Evolutionary conservation across 2,888 invertebrate genomes (phyloP), one percentile per base, ranked within the genome.

Genomic region (Tetragnatha montana): DNA sequence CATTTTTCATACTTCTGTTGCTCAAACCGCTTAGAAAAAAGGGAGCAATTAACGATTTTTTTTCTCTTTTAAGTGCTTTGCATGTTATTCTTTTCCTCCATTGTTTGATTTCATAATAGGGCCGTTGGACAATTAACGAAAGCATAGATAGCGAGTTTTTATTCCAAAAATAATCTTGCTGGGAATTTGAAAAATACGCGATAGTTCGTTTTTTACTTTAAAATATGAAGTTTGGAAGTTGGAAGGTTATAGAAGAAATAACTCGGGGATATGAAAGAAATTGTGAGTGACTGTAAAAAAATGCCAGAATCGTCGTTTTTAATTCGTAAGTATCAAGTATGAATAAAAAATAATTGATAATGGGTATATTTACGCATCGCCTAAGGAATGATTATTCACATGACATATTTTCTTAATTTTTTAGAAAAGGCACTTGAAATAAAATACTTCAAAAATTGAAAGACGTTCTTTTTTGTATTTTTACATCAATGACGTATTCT

Each of bases 1-100:
- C 78, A 71, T 88, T 73, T 12, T 78, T 71, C 19, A 78, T 82
- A 76, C 76, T 82, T 88, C 47, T 69, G 35, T 1, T 12, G 35
- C n/a, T 50, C 1, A 22, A 50, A 50, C 51, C 6, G 19, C 60
- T 80, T 17, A 12, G 2, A 47, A 19, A 80, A 87, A 81, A 73
- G 71, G 73, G 10, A 7, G 87, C 87, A 87, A 88, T 88, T 88
- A 88, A 73, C 10, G 78, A 50, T 12, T 50, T 81, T 87, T 80
- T 87, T 75, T 87, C 49, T 12, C 12, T 8, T 79, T 35, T 17
- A 19, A 51, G 12, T 51, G 19, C 22, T 78, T 70, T 50, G 12
- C 8, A 21, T 68, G 8, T n/a, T 80, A 21, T 80, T 49, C 49
- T 78, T 69, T 22, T 51, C 76, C 35, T n/a, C 19, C 21, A 74